A percentile compares a stretch with the other conserved stretches of the same genome.
These are phyloP conservation scores for Amphiduros pacificus DNA, from an alignment of 2,888 invertebrate species.

Conservation along the genomic window DNA sequence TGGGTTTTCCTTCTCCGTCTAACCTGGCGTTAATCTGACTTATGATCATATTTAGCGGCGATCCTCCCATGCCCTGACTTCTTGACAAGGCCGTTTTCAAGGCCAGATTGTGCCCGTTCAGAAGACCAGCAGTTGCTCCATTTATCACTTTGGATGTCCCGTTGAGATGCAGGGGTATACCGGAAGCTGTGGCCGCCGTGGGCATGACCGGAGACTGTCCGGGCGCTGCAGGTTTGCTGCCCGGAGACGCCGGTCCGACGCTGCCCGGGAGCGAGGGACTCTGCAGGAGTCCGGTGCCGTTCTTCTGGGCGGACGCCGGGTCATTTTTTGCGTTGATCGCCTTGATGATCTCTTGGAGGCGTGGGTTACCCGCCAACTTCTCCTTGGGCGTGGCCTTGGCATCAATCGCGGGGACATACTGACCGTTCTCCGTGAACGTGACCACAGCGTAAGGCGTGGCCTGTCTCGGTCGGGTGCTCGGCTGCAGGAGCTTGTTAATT, in stretches of 20 bases:
- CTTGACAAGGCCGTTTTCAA: no score
- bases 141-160: neutral
- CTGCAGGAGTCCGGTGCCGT: neutral
- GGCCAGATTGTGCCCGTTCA: no score
- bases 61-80: neutral
- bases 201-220: no score
- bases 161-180: neutral
- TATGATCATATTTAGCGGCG: constrained; percentile 1
- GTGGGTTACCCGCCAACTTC: constrained; percentile 24
- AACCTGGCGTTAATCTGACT: constrained; percentile 4
- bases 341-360: constrained; percentile 30
- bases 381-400: constrained; percentile 10
- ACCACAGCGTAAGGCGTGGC: constrained; percentile 30
- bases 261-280: neutral
- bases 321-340: constrained; percentile 24
- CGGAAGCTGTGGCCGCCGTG: neutral
- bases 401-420: constrained; percentile 12
- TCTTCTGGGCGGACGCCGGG: neutral
- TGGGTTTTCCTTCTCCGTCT: neutral
- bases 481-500: constrained; percentile 32
- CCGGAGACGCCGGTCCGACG: neutral
- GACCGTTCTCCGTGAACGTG: constrained; percentile 26
- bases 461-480: constrained; percentile 28
- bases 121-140: neutral
- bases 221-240: neutral